Evolutionary conservation across 2,797 vertebrate species (phyloP).

Genomic region (Coendou prehensilis): DNA sequence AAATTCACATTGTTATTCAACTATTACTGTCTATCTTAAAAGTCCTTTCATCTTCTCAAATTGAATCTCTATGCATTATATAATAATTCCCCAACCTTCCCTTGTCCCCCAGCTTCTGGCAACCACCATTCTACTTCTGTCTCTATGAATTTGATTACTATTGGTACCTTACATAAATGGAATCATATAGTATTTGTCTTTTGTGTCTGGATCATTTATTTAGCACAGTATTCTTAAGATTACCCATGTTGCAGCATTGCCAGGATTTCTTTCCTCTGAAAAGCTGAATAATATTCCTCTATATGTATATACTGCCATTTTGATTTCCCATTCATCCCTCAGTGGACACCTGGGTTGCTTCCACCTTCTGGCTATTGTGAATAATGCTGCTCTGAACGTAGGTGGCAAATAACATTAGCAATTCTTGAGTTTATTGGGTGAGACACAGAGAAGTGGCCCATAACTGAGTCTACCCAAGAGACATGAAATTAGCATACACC

Average conservation of each 20-base stretch:
- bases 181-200: background rate
- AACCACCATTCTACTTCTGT: background rate
- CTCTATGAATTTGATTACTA: background rate
- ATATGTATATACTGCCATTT: background rate
- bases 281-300: background rate
- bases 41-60: background rate
- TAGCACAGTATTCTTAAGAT: background rate
- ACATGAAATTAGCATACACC: background rate
- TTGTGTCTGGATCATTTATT: background rate
- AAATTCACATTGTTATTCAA: background rate
- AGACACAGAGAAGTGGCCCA: background rate
- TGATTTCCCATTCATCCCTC: background rate
- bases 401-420: background rate
- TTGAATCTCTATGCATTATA: background rate
- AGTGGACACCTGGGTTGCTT: background rate
- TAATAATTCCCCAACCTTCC: fast-evolving
- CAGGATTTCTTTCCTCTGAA: background rate
- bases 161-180: background rate
- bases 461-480: fast-evolving
- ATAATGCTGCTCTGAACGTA: background rate
- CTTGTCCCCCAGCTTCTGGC: background rate
- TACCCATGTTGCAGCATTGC: background rate
- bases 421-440: background rate
- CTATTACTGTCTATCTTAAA: too few relatives aligned
- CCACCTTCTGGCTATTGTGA: background rate